Evolutionary conservation across 2,113 vertebrate genomes (phyloP).

Genomic region (Eupsittula cactorum): DNA sequence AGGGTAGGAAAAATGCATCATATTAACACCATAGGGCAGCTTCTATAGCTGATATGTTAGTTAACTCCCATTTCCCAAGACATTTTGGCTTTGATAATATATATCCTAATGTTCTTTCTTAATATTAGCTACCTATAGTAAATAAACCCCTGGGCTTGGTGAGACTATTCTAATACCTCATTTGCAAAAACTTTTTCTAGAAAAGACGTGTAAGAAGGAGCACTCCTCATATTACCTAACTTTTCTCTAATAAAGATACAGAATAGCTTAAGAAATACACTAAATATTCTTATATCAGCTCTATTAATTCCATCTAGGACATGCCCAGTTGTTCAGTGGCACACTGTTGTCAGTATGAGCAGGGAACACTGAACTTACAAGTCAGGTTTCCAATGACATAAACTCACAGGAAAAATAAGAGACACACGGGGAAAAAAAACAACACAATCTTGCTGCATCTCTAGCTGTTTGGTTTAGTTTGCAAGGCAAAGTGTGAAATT

Average conservation of each 20-base stretch:
- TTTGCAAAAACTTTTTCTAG: neutral
- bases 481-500: neutral
- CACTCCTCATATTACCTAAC: neutral
- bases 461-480: neutral
- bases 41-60: neutral
- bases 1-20: neutral
- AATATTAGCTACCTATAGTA: neutral
- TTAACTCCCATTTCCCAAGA: neutral
- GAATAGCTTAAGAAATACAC: neutral
- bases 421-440: rapidly evolving
- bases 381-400: neutral
- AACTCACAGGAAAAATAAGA: neutral
- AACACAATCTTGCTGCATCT: neutral
- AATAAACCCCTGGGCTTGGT: neutral
- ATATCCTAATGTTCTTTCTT: neutral
- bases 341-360: neutral
- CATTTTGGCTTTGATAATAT: neutral
- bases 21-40: neutral
- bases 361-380: neutral
- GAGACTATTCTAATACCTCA: neutral
- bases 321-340: neutral
- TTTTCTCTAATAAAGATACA: neutral
- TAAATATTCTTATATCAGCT: neutral
- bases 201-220: neutral
- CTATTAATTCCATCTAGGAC: neutral